Evolutionary conservation across 2,797 vertebrate genomes (phyloP).

Genomic region (Gymnopithys bicolor): DNA sequence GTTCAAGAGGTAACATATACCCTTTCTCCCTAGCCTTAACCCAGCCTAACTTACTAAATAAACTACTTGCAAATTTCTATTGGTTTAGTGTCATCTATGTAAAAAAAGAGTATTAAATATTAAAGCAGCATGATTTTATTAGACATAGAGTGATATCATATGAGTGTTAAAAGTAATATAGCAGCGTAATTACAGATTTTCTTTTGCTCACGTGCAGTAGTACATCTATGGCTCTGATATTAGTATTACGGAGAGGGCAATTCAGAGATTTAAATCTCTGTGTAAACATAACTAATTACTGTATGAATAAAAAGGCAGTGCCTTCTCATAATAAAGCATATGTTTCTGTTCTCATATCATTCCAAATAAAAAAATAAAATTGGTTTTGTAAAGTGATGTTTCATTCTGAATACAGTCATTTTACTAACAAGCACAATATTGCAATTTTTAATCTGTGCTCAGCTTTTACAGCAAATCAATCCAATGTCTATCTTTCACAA

Average conservation of each 20-base stretch:
- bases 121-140: background rate
- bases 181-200: background rate
- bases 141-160: background rate
- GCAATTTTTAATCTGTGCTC: slow-evolving; percentile 30
- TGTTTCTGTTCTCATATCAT: background rate
- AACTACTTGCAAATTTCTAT: background rate
- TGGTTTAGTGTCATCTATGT: background rate
- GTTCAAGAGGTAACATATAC: background rate
- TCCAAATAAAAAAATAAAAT: background rate
- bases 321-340: background rate
- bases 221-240: accelerated
- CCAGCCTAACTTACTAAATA: background rate
- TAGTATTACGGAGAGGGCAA: background rate
- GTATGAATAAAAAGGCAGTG: background rate
- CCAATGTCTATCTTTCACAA: background rate
- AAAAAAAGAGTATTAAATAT: background rate
- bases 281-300: background rate
- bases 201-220: background rate
- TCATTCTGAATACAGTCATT: background rate
- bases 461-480: slow-evolving; percentile 16
- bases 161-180: background rate
- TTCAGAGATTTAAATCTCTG: background rate
- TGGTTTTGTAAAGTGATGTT: slow-evolving; percentile 28
- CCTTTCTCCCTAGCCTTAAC: background rate
- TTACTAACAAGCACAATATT: background rate